Conservation (phyloP, 2,888 invertebrate genomes). For the Allygus modestus region DNA sequence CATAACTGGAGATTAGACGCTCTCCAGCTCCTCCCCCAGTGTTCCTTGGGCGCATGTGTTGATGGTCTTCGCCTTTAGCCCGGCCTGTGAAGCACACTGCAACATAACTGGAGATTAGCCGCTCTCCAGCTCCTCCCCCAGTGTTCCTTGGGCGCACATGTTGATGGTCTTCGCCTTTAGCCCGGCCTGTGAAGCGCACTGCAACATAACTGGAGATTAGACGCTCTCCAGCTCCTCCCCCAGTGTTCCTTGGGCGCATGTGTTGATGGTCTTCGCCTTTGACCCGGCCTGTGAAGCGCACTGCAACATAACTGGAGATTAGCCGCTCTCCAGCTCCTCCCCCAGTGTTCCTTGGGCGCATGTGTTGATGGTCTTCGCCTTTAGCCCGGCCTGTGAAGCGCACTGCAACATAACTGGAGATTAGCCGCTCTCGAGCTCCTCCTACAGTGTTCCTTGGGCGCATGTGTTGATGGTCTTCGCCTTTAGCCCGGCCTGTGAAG, state of each 20-base stretch:
- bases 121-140: conserved; percentile 6
- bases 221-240: neutral
- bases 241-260: neutral
- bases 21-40: neutral
- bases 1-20: neutral
- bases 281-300: neutral
- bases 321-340: neutral
- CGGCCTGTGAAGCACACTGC: conserved; percentile 27
- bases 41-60: conserved; percentile 12
- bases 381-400: neutral
- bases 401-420: neutral
- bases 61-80: neutral
- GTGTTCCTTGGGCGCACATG: neutral
- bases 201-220: neutral
- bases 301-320: too few relatives aligned
- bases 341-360: neutral
- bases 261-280: neutral
- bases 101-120: neutral
- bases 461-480: neutral
- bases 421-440: neutral
- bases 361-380: neutral
- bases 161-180: neutral
- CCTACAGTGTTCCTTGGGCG: neutral
- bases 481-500: neutral
- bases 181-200: conserved; percentile 25